phyloP scores from a whole-genome alignment of 2,888 invertebrate species.

The Drosophila macrospina region DNA sequence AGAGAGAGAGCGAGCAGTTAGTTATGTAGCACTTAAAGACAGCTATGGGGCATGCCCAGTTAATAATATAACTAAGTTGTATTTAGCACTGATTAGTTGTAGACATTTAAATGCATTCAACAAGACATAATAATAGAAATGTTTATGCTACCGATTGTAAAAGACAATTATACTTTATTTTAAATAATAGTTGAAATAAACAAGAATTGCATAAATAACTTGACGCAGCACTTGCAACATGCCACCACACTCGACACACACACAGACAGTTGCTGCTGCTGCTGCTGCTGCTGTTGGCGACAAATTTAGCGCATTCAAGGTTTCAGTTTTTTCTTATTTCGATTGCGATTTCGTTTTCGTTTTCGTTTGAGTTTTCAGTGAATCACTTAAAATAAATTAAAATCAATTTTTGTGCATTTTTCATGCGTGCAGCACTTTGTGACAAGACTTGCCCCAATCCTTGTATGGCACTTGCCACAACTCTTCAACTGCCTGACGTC shows the following conservation, averaged over 20 bases:
- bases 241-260: too few species aligned
- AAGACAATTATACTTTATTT: constrained; percentile 20
- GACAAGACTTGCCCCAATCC: constrained; percentile 54
- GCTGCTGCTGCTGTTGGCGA: constrained; percentile 35
- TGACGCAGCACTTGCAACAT: not conserved
- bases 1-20: not conserved
- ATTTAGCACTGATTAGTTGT: constrained; percentile 79
- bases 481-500: constrained; percentile 27
- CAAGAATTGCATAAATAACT: constrained; percentile 34
- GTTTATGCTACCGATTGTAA: constrained; percentile 8
- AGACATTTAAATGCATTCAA: constrained; percentile 51
- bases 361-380: constrained; percentile 41
- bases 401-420: constrained; percentile 70
- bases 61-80: constrained; percentile 73
- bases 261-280: constrained; percentile 6
- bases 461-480: constrained; percentile 69
- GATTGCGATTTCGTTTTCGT: constrained; percentile 29
- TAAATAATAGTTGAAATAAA: constrained; percentile 40
- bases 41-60: constrained; percentile 60
- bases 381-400: constrained; percentile 82
- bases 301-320: constrained; percentile 72
- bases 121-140: constrained; percentile 17
- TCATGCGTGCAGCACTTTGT: constrained; percentile 57
- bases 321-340: constrained; percentile 34
- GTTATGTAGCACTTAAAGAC: constrained; percentile 33